These are phyloP conservation scores for Andricus curvator DNA, from an alignment of 2,888 invertebrate species.

Conservation along the genomic window DNA sequence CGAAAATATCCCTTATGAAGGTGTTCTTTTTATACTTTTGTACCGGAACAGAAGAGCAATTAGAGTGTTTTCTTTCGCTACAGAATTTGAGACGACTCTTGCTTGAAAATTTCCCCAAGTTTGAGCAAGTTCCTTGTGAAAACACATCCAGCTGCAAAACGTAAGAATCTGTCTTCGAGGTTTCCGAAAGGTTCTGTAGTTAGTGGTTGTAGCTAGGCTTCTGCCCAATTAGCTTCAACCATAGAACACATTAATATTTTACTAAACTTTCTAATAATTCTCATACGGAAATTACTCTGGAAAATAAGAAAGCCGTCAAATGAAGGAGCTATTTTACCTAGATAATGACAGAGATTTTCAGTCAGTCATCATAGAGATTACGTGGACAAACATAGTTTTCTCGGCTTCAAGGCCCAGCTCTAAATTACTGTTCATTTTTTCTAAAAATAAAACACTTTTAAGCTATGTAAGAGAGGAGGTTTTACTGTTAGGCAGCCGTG, in stretches of 20 bases:
- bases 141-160: conserved; percentile 12
- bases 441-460: not conserved
- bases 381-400: not conserved
- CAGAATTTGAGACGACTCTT: not conserved
- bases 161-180: conserved; percentile 21
- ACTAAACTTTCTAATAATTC: conserved; percentile 33
- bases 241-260: conserved; percentile 5
- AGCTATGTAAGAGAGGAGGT: no score
- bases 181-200: not conserved
- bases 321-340: not conserved
- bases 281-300: conserved; percentile 7
- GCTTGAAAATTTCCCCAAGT: conserved; percentile 16
- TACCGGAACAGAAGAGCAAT: conserved; percentile 28
- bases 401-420: not conserved
- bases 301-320: conserved; percentile 16
- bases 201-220: conserved; percentile 8
- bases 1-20: conserved; percentile 21
- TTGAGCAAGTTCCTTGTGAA: conserved; percentile 28
- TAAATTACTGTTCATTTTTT: not conserved
- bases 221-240: not conserved
- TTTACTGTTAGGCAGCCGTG: no score
- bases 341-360: conserved; percentile 34
- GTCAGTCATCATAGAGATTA: not conserved
- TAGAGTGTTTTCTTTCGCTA: conserved; percentile 36
- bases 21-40: conserved; percentile 19